Percentiles rank a stretch among this genome's conserved stretches.
Evolutionary conservation across 2,797 vertebrate species (phyloP).

Genomic region (Acomys russatus): DNA sequence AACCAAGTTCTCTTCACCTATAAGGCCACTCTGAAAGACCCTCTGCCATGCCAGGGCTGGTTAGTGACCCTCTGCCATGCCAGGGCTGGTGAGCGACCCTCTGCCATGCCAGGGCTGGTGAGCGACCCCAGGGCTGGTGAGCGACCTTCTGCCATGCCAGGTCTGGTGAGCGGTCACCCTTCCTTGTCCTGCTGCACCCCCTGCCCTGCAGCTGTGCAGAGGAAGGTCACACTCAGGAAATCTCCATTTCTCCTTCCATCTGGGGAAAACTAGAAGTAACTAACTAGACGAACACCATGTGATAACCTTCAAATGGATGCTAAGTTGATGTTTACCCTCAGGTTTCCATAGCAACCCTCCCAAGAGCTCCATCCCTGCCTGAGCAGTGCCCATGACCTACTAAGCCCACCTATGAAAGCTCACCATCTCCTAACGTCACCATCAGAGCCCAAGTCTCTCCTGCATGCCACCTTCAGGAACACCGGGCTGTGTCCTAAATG

Average conservation of each 20-base stretch:
- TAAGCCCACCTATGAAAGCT: neutral
- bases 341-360: neutral
- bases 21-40: neutral
- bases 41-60: no score
- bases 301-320: neutral
- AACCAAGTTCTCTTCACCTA: neutral
- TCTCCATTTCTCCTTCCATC: neutral
- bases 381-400: neutral
- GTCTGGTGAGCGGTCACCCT: neutral
- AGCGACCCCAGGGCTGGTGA: no score
- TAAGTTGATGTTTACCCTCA: neutral
- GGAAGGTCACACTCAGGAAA: neutral
- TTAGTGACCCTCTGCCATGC: no score
- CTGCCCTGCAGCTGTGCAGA: neutral
- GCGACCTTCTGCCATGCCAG: no score
- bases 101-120: no score
- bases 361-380: neutral
- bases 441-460: neutral
- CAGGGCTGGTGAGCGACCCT: no score
- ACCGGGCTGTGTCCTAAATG: neutral
- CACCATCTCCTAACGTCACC: neutral
- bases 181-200: accelerated
- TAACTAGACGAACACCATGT: no score
- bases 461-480: neutral
- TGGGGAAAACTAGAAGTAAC: neutral